Base-by-base conservation (phyloP, 1,140 invertebrate genomes). In the Sweltsa coloradensis region DNA sequence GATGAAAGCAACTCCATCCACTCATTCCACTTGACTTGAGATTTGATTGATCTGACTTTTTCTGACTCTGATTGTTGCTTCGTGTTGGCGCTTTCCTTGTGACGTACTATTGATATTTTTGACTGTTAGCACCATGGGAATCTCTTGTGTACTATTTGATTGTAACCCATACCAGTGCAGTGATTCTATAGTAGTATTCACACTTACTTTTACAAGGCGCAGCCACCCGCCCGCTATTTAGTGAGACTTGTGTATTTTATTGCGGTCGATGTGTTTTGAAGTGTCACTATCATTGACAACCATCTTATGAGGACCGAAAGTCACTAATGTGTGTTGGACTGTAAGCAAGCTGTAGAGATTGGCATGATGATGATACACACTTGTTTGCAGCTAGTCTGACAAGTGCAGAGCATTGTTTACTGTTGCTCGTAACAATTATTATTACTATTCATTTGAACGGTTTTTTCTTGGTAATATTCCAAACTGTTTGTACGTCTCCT, bases 41-140 rank as follows among this genome's bases (percentile, higher is more conserved):
- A 13, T 37, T 47, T 47, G 22, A 47, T 39, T 36, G 13, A 45
- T 44, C 45, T 55, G 42, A 50, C 26, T 50, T 57, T 57, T 51
- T 55, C 44, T 52, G 45, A 53, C 50, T 55, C 41, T 51, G 41
- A 51, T 45, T 53, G 52, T 53, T 51, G 52, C 52, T 53, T 53
- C 43, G 34, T 51, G 39, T 51, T 51, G 50, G 46, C 46, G 52
- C 52, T 53, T 53, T 53, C 40, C 52, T 53, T 53, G 52, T 53
- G 52, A 44, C 50, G 42, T 50, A 52, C 47, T n/a, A 16, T 41
- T 34, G 40, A 47, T 51, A 42, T 52, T 41, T 42, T 51, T 51
- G 24, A 47, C 50, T 51, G 45, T 51, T 51, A 40, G 50, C 50
- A 51, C 45, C 40, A 34, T 51, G 50, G 44, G 44, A 47, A 14